Percentiles rank a stretch among this genome's conserved stretches.
These are phyloP conservation scores for Mionectes macconnelli DNA, from an alignment of 2,113 vertebrate genomes.

Conservation along the genomic window DNA sequence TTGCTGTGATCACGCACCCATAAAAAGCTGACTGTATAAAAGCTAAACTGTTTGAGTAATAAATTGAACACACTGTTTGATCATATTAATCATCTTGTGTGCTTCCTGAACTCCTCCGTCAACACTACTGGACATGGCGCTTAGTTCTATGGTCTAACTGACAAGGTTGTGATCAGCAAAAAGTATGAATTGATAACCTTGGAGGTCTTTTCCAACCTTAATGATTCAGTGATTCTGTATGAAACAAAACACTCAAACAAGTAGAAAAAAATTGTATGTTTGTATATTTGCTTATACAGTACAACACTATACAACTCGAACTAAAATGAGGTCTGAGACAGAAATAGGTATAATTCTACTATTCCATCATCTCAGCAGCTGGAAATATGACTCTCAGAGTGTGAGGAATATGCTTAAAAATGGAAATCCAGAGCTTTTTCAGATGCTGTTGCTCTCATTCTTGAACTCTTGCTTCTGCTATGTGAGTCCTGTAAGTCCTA, in stretches of 20 bases:
- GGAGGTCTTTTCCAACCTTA: neutral
- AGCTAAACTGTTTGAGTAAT: too few relatives aligned
- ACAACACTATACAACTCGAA: neutral
- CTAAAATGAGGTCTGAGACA: neutral
- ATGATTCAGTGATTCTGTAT: neutral
- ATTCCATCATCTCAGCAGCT: neutral
- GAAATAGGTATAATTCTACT: neutral
- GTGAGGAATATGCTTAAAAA: neutral
- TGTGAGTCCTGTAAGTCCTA: neutral
- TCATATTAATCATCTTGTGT: too few relatives aligned
- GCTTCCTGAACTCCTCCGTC: too few relatives aligned
- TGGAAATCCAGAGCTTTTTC: neutral
- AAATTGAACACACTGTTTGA: too few relatives aligned
- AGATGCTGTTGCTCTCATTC: neutral
- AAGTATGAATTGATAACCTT: neutral
- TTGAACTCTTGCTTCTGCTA: neutral
- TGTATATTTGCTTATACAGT: neutral
- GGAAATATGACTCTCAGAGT: neutral
- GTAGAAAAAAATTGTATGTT: neutral
- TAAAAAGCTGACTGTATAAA: too few relatives aligned
- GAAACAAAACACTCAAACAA: neutral
- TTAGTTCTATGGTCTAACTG: neutral
- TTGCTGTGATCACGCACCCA: too few relatives aligned
- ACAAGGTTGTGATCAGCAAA: neutral
- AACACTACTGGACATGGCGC: rapidly evolving